Conservation (phyloP, 2,113 vertebrate species). For the Phaethon lepturus region DNA sequence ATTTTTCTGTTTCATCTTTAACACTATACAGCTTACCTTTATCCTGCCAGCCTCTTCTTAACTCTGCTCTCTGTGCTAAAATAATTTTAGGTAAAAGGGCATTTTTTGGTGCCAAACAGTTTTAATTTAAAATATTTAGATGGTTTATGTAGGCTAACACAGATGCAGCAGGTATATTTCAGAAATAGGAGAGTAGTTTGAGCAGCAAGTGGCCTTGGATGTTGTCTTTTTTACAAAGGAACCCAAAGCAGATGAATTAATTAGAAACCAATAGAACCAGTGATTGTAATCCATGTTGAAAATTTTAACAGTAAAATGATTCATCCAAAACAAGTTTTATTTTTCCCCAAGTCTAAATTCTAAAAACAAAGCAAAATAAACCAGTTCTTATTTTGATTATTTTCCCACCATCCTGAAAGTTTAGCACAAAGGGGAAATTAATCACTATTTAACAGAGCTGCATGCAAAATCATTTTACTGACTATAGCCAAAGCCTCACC, state of each 20-base stretch:
- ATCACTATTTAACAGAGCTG: neutral
- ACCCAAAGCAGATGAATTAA: neutral
- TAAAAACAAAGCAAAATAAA: neutral
- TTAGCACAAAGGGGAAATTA: neutral
- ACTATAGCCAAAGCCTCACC: neutral
- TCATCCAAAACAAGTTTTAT: neutral
- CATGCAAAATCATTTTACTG: neutral
- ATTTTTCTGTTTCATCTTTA: neutral
- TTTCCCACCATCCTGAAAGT: neutral
- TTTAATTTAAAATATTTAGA: neutral
- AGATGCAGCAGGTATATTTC: neutral
- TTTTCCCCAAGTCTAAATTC: neutral
- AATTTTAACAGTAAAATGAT: neutral
- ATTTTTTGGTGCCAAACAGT: neutral
- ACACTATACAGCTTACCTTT: neutral
- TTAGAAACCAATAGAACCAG: neutral
- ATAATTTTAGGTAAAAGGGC: neutral
- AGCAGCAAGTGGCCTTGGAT: neutral
- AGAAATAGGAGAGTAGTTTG: neutral
- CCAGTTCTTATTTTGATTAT: neutral
- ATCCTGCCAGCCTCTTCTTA: neutral
- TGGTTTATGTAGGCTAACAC: neutral
- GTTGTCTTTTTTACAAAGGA: neutral
- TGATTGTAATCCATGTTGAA: neutral
- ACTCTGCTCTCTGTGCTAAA: neutral